Conservation (phyloP, 1,140 invertebrate species). For the Pseudachorutes palmiensis region DNA sequence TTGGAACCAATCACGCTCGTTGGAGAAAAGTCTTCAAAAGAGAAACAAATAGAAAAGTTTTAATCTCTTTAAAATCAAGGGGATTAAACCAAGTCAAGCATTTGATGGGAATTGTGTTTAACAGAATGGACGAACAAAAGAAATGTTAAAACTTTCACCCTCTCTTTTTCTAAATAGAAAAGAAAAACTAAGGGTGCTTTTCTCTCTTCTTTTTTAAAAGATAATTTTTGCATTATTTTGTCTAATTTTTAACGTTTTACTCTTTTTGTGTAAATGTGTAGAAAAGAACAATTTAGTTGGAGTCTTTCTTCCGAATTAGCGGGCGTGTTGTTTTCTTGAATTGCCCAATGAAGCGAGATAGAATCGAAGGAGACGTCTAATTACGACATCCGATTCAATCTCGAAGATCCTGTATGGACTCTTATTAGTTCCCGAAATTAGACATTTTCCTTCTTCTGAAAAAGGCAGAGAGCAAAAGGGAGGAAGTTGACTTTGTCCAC, state of each 20-base stretch:
- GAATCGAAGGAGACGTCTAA: background rate
- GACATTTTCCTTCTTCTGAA: background rate
- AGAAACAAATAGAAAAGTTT: background rate
- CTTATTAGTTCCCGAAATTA: background rate
- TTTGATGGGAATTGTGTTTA: too few species aligned
- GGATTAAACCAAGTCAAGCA: too few species aligned
- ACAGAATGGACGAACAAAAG: background rate
- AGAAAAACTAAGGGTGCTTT: background rate
- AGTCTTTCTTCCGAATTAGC: too few species aligned
- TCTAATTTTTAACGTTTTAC: background rate
- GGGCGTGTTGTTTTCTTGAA: too few species aligned
- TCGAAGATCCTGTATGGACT: background rate
- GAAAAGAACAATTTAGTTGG: too few species aligned
- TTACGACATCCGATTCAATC: background rate
- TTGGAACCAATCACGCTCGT: background rate
- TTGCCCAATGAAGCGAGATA: background rate
- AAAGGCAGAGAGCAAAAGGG: background rate
- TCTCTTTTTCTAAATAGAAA: too few species aligned
- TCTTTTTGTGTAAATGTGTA: too few species aligned
- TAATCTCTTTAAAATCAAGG: too few species aligned
- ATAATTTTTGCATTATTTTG: background rate
- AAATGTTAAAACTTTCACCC: background rate
- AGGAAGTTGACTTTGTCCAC: background rate
- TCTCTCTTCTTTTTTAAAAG: too few species aligned
- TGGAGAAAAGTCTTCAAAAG: too few species aligned